Conservation (phyloP, 2,113 vertebrate species). For the Bufo gargarizans region DNA sequence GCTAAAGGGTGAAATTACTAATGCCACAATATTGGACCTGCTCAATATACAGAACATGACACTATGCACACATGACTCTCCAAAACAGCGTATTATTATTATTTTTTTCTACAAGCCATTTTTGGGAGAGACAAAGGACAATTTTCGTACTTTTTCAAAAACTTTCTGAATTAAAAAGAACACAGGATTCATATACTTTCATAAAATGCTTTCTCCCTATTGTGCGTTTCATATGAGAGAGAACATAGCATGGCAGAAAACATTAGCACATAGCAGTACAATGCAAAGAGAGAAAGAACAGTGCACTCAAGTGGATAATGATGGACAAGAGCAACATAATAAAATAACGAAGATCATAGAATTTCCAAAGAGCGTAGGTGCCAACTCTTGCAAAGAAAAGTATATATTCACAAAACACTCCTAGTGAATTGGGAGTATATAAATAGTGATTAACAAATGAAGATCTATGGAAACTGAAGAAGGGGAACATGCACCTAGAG, state of each 20-base stretch:
- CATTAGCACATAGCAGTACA: conserved; percentile 11
- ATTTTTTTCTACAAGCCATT: background rate
- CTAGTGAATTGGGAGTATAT: background rate
- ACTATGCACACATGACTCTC: background rate
- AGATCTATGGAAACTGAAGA: background rate
- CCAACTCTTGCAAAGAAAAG: background rate
- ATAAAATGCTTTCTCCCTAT: background rate
- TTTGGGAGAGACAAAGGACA: background rate
- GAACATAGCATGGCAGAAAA: background rate
- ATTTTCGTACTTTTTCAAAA: background rate
- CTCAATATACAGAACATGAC: background rate
- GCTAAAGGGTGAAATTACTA: background rate
- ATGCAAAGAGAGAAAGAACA: conserved; percentile 32
- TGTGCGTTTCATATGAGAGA: background rate
- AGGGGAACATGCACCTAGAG: background rate
- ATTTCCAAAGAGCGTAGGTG: background rate
- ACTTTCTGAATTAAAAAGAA: background rate
- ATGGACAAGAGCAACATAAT: conserved; percentile 30
- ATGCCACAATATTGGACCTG: background rate
- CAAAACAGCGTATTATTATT: background rate
- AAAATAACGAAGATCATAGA: conserved; percentile 23
- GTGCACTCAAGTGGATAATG: conserved; percentile 41
- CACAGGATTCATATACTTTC: background rate
- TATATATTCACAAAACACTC: background rate
- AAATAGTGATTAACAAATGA: background rate